These are phyloP conservation scores for Selene dorsalis DNA, from an alignment of 2,797 vertebrate genomes.

Conservation along the genomic window DNA sequence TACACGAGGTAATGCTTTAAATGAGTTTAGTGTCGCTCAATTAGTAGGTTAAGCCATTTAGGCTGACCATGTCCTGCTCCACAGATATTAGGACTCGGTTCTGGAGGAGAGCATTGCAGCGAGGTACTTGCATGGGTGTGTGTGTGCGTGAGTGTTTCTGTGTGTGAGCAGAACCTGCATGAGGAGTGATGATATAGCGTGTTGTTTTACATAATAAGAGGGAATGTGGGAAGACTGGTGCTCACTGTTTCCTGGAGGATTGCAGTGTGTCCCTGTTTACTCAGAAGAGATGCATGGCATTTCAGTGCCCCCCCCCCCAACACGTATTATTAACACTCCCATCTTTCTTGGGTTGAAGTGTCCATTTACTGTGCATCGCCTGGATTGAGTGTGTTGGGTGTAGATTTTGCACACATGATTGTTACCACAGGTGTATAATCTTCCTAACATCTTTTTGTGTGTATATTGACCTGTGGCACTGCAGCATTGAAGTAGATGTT, in stretches of 20 bases:
- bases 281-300: constrained; percentile 60
- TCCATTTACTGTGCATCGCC: constrained; percentile 19
- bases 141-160: constrained; percentile 38
- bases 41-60: constrained; percentile 26
- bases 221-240: constrained; percentile 67
- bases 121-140: constrained; percentile 85
- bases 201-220: constrained; percentile 66
- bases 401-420: constrained; percentile 9
- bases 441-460: constrained; percentile 40
- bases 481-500: constrained; percentile 71
- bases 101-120: constrained; percentile 85
- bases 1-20: neutral
- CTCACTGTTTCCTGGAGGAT: constrained; percentile 63
- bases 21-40: constrained; percentile 10
- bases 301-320: constrained; percentile 24
- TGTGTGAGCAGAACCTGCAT: constrained; percentile 71
- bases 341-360: constrained; percentile 32
- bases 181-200: constrained; percentile 65
- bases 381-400: constrained; percentile 8
- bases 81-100: constrained; percentile 88
- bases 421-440: constrained; percentile 43
- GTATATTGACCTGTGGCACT: constrained; percentile 58
- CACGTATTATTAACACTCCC: constrained; percentile 27
- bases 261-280: constrained; percentile 62
- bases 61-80: constrained; percentile 71